Percentiles rank a stretch among this genome's conserved stretches.
Evolutionary conservation across 2,113 vertebrate species (phyloP).

Genomic region (Callospermophilus lateralis): DNA sequence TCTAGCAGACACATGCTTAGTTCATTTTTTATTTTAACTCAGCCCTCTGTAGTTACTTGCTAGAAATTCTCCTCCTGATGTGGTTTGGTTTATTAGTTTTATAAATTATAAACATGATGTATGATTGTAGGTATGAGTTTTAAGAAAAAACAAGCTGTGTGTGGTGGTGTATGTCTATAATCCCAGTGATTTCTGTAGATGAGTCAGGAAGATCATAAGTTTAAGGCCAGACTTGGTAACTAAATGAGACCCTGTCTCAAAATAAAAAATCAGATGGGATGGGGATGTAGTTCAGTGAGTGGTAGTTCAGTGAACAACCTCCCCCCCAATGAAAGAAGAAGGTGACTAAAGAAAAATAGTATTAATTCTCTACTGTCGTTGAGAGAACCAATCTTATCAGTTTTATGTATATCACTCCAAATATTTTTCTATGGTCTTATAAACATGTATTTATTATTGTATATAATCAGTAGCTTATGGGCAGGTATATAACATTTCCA

Average conservation of each 20-base stretch:
- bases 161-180: neutral
- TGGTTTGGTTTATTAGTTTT: slow-evolving; percentile 8
- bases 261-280: neutral
- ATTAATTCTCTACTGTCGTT: neutral
- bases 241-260: neutral
- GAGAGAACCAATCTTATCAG: neutral
- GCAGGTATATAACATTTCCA: neutral
- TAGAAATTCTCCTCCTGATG: neutral
- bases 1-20: neutral
- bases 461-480: neutral
- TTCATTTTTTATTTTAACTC: neutral
- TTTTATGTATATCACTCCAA: neutral
- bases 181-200: neutral
- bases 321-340: neutral
- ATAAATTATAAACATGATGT: neutral
- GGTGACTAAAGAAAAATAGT: neutral
- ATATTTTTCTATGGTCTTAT: neutral
- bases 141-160: neutral
- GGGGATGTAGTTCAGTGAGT: neutral
- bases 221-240: neutral
- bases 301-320: neutral
- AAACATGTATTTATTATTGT: neutral
- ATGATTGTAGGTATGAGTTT: neutral
- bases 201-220: neutral
- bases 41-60: neutral